These are phyloP conservation scores for Tinamus major DNA, from an alignment of 2,797 vertebrate species.

Conservation along the genomic window DNA sequence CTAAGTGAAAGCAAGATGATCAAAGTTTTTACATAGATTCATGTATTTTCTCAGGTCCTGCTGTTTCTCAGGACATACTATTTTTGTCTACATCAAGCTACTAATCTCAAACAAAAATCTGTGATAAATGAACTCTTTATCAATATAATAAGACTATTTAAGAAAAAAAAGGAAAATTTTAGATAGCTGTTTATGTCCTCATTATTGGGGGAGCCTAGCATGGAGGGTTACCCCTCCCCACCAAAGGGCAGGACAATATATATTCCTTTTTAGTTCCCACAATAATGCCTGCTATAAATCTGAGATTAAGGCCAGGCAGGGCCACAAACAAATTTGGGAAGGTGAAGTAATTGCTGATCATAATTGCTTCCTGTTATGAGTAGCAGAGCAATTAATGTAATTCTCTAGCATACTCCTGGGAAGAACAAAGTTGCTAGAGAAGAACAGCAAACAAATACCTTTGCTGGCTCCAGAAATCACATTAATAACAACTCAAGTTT, in stretches of 20 bases:
- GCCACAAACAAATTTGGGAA: conserved; percentile 17
- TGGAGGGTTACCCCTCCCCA: neutral
- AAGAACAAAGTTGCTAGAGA: conserved; percentile 30
- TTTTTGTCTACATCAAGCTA: neutral
- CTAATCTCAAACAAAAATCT: neutral
- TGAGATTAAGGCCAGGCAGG: conserved; percentile 11
- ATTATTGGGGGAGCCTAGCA: neutral
- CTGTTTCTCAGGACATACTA: neutral
- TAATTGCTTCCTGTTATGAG: conserved; percentile 31
- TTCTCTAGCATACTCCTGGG: neutral
- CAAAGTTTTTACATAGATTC: neutral
- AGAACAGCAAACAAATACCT: conserved; percentile 37
- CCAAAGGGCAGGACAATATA: neutral
- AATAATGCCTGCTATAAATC: neutral
- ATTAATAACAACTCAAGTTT: conserved; percentile 9
- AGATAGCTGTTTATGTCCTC: neutral
- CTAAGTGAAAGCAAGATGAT: neutral
- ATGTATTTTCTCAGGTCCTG: neutral
- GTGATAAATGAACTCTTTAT: neutral
- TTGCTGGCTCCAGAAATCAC: conserved; percentile 14
- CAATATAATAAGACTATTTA: neutral
- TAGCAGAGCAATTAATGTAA: conserved; percentile 55
- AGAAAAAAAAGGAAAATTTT: neutral
- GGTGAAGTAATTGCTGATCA: conserved; percentile 17
- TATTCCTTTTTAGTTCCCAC: neutral